Percentiles rank a stretch among this genome's conserved stretches.
Evolutionary conservation across 2,888 invertebrate genomes (phyloP).

Genomic region (Leucoma salicis): DNA sequence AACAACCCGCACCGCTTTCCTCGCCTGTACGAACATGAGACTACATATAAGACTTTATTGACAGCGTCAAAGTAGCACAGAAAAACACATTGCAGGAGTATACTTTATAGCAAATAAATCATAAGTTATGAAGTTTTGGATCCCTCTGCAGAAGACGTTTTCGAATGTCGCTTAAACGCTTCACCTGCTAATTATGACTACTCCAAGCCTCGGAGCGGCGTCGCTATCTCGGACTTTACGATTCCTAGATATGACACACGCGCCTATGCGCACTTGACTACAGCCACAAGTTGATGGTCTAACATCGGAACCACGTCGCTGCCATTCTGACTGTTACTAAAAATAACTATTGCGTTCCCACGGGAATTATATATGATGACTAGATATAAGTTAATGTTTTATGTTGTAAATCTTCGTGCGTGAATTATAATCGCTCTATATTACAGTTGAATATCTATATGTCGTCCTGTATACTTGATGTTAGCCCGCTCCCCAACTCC

Average conservation of each 20-base stretch:
- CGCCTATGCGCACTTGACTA: too few relatives aligned
- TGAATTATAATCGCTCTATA: constrained; percentile 30
- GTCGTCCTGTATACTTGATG: constrained; percentile 26
- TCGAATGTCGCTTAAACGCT: constrained; percentile 45
- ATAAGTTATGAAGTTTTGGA: constrained; percentile 49
- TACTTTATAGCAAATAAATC: constrained; percentile 48
- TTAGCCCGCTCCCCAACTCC: constrained; percentile 15
- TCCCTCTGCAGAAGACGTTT: constrained; percentile 38
- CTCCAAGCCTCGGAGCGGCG: constrained; percentile 1
- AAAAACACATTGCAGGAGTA: constrained; percentile 56
- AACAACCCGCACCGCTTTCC: constrained; percentile 40
- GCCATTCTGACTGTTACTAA: too few relatives aligned
- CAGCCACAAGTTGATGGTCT: too few relatives aligned
- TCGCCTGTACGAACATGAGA: constrained; percentile 55
- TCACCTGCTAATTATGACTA: constrained; percentile 32
- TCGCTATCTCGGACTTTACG: constrained; percentile 11
- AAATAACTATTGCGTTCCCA: too few relatives aligned
- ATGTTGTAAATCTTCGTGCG: constrained; percentile 55
- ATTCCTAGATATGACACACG: constrained; percentile 16
- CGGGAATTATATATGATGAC: too few relatives aligned
- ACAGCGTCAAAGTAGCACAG: constrained; percentile 67
- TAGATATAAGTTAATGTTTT: constrained; percentile 53
- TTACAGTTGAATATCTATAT: constrained; percentile 14
- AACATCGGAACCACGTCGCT: too few relatives aligned
- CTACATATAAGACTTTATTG: constrained; percentile 65